Conservation (phyloP, 1,140 invertebrate genomes). For the Helicoverpa zea region DNA sequence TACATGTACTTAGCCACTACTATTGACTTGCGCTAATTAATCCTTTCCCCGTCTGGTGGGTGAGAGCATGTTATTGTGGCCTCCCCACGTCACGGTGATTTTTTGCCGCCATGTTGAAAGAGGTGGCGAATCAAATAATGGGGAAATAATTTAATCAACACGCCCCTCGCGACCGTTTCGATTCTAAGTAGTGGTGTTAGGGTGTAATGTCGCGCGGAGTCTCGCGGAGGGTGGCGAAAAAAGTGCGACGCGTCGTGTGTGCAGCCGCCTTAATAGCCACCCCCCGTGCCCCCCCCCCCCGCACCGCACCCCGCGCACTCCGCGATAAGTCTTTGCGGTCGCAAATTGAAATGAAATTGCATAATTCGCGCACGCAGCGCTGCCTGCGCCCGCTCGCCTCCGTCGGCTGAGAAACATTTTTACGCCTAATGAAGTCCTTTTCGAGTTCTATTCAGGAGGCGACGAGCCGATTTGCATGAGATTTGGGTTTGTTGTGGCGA, state of each 20-base stretch:
- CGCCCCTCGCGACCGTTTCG: constrained; percentile 53
- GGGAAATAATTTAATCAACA: constrained; percentile 83
- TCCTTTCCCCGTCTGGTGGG: not conserved
- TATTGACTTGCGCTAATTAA: constrained; percentile 29
- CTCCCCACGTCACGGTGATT: constrained; percentile 39
- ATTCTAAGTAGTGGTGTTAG: constrained; percentile 58
- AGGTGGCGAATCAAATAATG: constrained; percentile 85
- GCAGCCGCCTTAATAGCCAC: constrained; percentile 70
- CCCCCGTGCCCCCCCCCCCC: constrained; percentile 2
- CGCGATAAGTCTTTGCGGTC: constrained; percentile 60
- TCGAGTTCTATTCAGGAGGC: constrained; percentile 61
- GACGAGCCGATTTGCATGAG: constrained; percentile 24
- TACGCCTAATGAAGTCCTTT: constrained; percentile 71
- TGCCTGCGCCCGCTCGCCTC: not conserved
- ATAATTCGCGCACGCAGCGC: constrained; percentile 73
- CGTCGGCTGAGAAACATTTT: constrained; percentile 59
- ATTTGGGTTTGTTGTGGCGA: constrained; percentile 4
- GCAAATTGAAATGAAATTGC: constrained; percentile 82
- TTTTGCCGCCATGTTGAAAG: constrained; percentile 83
- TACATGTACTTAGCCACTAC: not conserved
- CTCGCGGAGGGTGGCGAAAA: constrained; percentile 71
- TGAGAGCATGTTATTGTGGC: constrained; percentile 5
- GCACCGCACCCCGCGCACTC: constrained; percentile 41
- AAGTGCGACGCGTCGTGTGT: constrained; percentile 75
- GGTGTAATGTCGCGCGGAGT: constrained; percentile 62